These are phyloP conservation scores for Stichopus chloronotus DNA, from an alignment of 35 echinoderm and acorn worm genomes.

Conservation along the genomic window DNA sequence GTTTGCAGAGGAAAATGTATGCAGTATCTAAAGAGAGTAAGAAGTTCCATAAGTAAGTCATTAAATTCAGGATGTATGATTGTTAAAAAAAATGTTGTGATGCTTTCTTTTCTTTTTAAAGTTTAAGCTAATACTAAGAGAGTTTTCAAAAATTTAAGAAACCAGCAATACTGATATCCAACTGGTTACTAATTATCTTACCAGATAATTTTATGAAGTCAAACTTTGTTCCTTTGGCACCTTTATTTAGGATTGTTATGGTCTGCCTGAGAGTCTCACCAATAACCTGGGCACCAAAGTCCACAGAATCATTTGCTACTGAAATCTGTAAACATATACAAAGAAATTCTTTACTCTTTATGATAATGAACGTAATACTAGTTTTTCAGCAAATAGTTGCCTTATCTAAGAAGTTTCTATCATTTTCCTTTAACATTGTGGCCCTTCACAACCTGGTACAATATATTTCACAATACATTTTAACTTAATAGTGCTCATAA, in stretches of 20 bases:
- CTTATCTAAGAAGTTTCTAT: neutral
- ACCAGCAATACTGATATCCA: too few relatives aligned
- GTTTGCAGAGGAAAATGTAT: too few relatives aligned
- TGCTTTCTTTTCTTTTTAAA: too few relatives aligned
- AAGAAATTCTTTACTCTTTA: neutral
- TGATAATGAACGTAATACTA: neutral
- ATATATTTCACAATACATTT: too few relatives aligned
- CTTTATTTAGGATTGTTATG: conserved; percentile 84
- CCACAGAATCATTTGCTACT: conserved; percentile 73
- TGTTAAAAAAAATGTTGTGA: too few relatives aligned
- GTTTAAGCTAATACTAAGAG: too few relatives aligned
- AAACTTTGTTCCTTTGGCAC: conserved; percentile 89
- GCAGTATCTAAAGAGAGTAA: too few relatives aligned
- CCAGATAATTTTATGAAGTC: conserved; percentile 93
- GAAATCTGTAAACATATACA: conserved; percentile 63
- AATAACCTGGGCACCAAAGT: conserved; percentile 94
- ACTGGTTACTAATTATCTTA: neutral
- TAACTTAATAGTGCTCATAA: too few relatives aligned
- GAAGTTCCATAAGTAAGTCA: too few relatives aligned
- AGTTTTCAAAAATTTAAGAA: too few relatives aligned
- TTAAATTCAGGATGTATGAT: too few relatives aligned
- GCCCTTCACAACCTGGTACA: neutral
- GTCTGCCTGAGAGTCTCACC: conserved; percentile 88
- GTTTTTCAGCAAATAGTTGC: neutral
- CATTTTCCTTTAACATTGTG: neutral